Evolutionary conservation across 1,140 invertebrate species (phyloP), one percentile per base, ranked within the genome.

Genomic region (Carposina sasakii): DNA sequence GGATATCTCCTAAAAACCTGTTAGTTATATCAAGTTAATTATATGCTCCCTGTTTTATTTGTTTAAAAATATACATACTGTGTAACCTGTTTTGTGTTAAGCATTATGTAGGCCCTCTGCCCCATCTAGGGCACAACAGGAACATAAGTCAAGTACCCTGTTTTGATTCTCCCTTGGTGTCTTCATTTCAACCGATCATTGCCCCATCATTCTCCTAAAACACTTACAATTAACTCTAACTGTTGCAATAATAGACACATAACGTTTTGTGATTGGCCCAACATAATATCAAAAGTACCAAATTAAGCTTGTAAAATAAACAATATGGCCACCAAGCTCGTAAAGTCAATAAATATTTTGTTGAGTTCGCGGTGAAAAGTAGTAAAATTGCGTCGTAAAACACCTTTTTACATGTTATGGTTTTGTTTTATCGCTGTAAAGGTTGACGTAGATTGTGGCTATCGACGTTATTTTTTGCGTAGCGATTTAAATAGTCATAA

Each of bases 321-420:
- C 6, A 6, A 12, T 6, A 5, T 28, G 24, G 12, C 24, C 6
- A 28, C 24, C 6, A 28, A 28, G 19, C 17, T 22, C 23, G 24
- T 45, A 26, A 43, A 31, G 21, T 4, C 26, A 45, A 51, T 51
- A 44, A 48, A 48, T 48, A 40, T 48, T 51, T 51, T 20, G 33
- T 37, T 16, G 36, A 44, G 49, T 43, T 51, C 17, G 30, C 30
- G 43, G 43, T 17, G 28, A 34, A 33, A 45, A 19, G 19, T 13
- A 26, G 21, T 51, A 51, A 51, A 51, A 16, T 16, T 33, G 36
- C 10, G 17, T 41, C 49, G 10, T 51, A 44, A 51, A 51, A 4
- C 42, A n/a, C 39, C 28, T 21, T 34, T n/a, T 51, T 51, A 51
- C 28, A 28, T 21, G 31, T 23, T 51, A 26, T 39, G 44, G n/a